Evolutionary conservation across 2,797 vertebrate genomes (phyloP).

Genomic region (Champsocephalus gunnari): DNA sequence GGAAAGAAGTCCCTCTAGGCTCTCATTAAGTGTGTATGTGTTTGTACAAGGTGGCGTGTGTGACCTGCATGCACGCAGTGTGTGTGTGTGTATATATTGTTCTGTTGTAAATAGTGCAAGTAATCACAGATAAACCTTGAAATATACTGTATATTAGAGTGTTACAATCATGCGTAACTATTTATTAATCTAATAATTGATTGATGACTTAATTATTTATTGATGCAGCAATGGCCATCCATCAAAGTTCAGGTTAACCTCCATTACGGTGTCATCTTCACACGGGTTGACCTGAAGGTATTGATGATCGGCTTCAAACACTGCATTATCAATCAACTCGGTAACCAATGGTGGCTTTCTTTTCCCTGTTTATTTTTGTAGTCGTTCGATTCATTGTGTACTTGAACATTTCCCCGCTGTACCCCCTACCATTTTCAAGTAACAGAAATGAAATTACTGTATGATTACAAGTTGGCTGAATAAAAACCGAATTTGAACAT

Average conservation of each 20-base stretch:
- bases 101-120: constrained; percentile 75
- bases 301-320: constrained; percentile 20
- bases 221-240: constrained; percentile 28
- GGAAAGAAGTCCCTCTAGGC: constrained; percentile 25
- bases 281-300: background rate
- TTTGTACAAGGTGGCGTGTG: constrained; percentile 21
- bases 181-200: constrained; percentile 74
- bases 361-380: constrained; percentile 20
- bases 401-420: constrained; percentile 7
- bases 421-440: constrained; percentile 8
- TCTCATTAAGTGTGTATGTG: constrained; percentile 38
- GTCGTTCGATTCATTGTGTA: constrained; percentile 19
- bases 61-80: constrained; percentile 18
- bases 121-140: constrained; percentile 71
- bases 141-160: constrained; percentile 73
- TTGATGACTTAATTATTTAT: constrained; percentile 64
- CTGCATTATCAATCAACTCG: constrained; percentile 31
- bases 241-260: constrained; percentile 33
- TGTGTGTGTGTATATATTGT: constrained; percentile 54
- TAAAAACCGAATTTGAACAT: constrained; percentile 35
- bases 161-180: constrained; percentile 64
- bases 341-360: constrained; percentile 66
- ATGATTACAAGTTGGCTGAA: constrained; percentile 33
- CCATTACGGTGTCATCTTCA: background rate
- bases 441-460: constrained; percentile 20